Conservation (phyloP, 2,888 invertebrate genomes). For the Anaspis maculata region DNA sequence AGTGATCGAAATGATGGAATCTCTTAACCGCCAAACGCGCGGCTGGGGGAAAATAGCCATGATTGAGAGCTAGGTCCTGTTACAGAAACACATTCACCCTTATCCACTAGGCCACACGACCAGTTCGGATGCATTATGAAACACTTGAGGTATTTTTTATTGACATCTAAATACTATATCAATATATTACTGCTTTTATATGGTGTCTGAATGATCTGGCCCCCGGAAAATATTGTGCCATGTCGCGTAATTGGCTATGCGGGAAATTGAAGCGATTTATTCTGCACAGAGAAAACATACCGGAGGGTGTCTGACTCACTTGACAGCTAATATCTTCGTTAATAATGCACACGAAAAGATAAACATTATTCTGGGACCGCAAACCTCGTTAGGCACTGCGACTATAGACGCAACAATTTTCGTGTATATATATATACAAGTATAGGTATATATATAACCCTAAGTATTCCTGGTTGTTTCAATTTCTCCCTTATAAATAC, state of each 20-base stretch:
- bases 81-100: constrained; percentile 19
- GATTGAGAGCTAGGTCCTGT: constrained; percentile 36
- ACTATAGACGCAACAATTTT: too few species aligned
- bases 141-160: constrained; percentile 44
- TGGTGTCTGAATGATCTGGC: constrained; percentile 17
- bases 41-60: constrained; percentile 44
- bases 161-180: constrained; percentile 43
- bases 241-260: constrained; percentile 11
- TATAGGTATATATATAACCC: too few species aligned
- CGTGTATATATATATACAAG: too few species aligned
- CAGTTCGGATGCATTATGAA: constrained; percentile 39
- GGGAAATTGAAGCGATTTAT: constrained; percentile 5
- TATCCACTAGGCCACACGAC: constrained; percentile 20
- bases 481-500: too few species aligned
- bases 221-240: constrained; percentile 23
- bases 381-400: too few species aligned
- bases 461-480: too few species aligned
- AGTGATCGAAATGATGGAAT: constrained; percentile 46
- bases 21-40: constrained; percentile 45
- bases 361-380: too few species aligned
- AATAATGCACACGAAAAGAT: too few species aligned
- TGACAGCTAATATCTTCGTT: too few species aligned
- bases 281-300: neutral
- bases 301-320: neutral
- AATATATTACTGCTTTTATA: constrained; percentile 35